These are phyloP conservation scores for Myrmecobius fasciatus DNA, from an alignment of 2,113 vertebrate species.

Conservation along the genomic window DNA sequence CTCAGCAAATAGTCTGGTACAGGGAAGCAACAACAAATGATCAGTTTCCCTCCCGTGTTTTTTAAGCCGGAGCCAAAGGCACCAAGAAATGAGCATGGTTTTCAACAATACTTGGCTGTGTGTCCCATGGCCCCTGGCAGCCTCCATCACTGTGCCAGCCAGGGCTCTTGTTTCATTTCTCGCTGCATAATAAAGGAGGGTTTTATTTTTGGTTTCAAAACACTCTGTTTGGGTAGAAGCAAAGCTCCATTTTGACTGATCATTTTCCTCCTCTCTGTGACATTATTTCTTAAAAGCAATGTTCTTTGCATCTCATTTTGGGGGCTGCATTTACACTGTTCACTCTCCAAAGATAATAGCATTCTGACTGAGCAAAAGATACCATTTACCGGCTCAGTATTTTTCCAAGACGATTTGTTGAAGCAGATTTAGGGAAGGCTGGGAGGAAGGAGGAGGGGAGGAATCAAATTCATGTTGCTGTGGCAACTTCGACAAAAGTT, in stretches of 20 bases:
- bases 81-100: not conserved
- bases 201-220: slow-evolving; percentile 23
- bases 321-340: slow-evolving; percentile 54
- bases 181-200: not conserved
- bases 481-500: slow-evolving; percentile 75
- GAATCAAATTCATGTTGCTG: slow-evolving; percentile 78
- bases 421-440: slow-evolving; percentile 75
- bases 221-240: slow-evolving; percentile 14
- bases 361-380: slow-evolving; percentile 59
- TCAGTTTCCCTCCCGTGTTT: not conserved
- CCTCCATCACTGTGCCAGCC: not conserved
- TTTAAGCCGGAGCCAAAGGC: not conserved
- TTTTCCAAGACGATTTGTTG: slow-evolving; percentile 62
- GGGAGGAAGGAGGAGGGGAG: slow-evolving; percentile 62
- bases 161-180: not conserved
- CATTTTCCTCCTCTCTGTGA: slow-evolving; percentile 53
- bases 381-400: slow-evolving; percentile 61
- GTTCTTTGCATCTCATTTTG: slow-evolving; percentile 24
- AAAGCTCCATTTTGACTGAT: slow-evolving; percentile 48
- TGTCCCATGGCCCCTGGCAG: not conserved
- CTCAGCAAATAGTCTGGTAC: not conserved
- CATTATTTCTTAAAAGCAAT: slow-evolving; percentile 57
- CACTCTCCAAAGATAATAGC: slow-evolving; percentile 64
- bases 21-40: not conserved
- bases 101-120: not conserved